Percentiles rank a stretch among this genome's conserved stretches.
These are phyloP conservation scores for Pavo muticus DNA, from an alignment of 2,113 vertebrate species.

Conservation along the genomic window DNA sequence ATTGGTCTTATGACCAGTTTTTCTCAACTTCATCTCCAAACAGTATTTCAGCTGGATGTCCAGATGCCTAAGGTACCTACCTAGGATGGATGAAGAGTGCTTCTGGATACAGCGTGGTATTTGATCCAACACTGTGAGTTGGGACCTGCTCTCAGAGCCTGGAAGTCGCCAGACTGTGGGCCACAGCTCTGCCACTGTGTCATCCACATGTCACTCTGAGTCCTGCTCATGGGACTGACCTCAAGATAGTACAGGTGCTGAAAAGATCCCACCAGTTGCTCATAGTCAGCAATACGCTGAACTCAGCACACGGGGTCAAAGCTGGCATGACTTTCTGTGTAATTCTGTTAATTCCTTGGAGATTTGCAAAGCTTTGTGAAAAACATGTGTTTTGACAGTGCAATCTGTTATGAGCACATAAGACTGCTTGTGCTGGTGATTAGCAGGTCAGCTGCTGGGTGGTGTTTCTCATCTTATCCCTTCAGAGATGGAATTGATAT, in stretches of 20 bases:
- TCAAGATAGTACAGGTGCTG: too few species aligned
- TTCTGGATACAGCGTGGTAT: not conserved
- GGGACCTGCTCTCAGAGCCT: not conserved
- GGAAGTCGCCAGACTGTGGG: not conserved
- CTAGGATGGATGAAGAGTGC: not conserved
- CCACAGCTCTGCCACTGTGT: not conserved
- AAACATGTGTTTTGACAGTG: not conserved
- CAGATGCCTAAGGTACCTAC: not conserved
- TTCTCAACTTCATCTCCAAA: not conserved
- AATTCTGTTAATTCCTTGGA: not conserved
- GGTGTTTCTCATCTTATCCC: not conserved
- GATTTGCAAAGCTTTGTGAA: not conserved
- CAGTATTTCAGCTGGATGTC: not conserved
- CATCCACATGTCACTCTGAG: accelerated
- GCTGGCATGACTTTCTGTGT: not conserved
- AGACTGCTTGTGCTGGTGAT: not conserved
- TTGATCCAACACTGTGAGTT: not conserved
- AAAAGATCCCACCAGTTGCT: not conserved
- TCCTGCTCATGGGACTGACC: not conserved
- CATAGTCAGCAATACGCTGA: not conserved
- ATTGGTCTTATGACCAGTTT: not conserved
- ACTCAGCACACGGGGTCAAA: not conserved
- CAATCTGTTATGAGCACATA: not conserved
- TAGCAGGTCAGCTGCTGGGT: not conserved
- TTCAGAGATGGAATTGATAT: not conserved